These are phyloP conservation scores for Todus mexicanus DNA, from an alignment of 2,797 vertebrate species.

Conservation along the genomic window DNA sequence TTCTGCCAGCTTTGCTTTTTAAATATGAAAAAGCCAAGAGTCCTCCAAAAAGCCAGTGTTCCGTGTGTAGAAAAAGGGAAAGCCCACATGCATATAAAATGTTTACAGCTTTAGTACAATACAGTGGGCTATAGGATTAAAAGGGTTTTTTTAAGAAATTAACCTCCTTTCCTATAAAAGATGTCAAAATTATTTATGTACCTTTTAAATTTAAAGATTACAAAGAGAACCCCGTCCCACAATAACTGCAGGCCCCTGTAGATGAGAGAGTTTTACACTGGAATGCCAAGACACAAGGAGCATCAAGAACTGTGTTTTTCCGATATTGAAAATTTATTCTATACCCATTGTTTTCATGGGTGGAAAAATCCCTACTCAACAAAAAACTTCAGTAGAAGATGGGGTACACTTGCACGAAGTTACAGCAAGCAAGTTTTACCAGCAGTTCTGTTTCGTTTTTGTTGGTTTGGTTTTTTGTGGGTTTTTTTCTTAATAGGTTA, in stretches of 20 bases:
- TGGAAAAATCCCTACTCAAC: neutral
- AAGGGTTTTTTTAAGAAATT: neutral
- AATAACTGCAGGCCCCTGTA: neutral
- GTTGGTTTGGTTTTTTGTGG: no score
- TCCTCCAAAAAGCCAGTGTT: neutral
- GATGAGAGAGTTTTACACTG: neutral
- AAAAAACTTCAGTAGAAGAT: neutral
- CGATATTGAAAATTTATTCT: neutral
- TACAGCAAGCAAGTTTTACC: neutral
- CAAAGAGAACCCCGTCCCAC: neutral
- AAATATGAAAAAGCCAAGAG: neutral
- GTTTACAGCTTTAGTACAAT: neutral
- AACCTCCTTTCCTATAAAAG: neutral
- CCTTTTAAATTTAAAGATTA: neutral
- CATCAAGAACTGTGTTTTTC: neutral
- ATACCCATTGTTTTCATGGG: neutral
- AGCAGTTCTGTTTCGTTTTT: neutral
- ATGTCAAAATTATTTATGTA: neutral
- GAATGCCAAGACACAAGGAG: neutral
- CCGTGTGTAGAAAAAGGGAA: neutral
- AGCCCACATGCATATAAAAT: neutral
- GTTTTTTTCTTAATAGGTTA: neutral
- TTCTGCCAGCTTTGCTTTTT: neutral
- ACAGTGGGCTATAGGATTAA: neutral
- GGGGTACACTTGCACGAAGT: neutral